A percentile compares a stretch with the other conserved stretches of the same genome.
Evolutionary conservation across 2,888 invertebrate genomes (phyloP).

Genomic region (Priocnemis perturbator): DNA sequence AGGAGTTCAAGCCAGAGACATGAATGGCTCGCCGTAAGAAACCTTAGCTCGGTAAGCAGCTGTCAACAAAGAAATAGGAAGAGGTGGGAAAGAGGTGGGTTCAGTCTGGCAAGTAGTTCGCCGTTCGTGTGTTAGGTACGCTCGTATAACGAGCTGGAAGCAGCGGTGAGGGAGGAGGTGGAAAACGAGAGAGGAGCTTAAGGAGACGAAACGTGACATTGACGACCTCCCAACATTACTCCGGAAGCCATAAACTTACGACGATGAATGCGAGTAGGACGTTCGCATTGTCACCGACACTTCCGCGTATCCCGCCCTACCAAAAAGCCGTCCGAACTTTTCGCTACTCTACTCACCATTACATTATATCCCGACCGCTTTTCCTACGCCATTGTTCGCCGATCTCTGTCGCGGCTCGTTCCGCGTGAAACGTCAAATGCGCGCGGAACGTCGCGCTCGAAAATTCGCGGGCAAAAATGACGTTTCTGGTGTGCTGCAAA

Average conservation of each 20-base stretch:
- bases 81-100: not conserved
- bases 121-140: not conserved
- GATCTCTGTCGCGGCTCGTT: too few species aligned
- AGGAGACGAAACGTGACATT: slow-evolving; percentile 53
- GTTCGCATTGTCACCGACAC: slow-evolving; percentile 16
- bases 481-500: too few species aligned
- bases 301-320: too few species aligned
- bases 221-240: slow-evolving; percentile 36
- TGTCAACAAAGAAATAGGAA: slow-evolving; percentile 3
- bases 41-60: slow-evolving; percentile 34
- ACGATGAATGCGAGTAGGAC: slow-evolving; percentile 29
- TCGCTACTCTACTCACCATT: not conserved
- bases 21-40: slow-evolving; percentile 51
- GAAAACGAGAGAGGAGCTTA: slow-evolving; percentile 34
- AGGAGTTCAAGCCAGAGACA: slow-evolving; percentile 56
- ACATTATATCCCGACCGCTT: slow-evolving; percentile 3
- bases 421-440: too few species aligned
- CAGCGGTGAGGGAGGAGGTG: slow-evolving; percentile 8
- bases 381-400: too few species aligned
- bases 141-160: slow-evolving; percentile 27
- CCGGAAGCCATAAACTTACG: slow-evolving; percentile 28
- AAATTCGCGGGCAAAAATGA: too few species aligned
- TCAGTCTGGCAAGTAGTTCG: not conserved
- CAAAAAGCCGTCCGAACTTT: slow-evolving; percentile 1
- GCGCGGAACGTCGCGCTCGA: too few species aligned